Evolutionary conservation across 2,113 vertebrate species (phyloP).

Genomic region (Xyliphius kryptos): DNA sequence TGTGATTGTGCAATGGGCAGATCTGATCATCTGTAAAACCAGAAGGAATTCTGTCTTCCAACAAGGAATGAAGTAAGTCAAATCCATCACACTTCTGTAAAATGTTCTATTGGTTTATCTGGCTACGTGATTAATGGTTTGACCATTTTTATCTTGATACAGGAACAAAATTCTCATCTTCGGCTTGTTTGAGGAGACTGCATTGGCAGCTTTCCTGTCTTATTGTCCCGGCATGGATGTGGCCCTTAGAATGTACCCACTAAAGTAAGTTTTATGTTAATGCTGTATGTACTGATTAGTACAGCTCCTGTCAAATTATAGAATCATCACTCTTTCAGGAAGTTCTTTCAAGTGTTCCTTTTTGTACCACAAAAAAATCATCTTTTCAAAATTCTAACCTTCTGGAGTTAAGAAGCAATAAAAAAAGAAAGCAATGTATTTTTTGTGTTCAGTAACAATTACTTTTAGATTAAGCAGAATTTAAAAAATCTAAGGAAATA

Average conservation of each 20-base stretch:
- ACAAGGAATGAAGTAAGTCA: slow-evolving; percentile 87
- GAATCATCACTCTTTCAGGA: too few relatives aligned
- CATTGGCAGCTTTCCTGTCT: slow-evolving; percentile 72
- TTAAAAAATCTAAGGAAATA: too few relatives aligned
- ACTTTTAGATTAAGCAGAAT: too few relatives aligned
- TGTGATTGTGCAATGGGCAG: slow-evolving; percentile 89
- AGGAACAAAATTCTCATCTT: slow-evolving; percentile 78
- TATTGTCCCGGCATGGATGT: slow-evolving; percentile 76
- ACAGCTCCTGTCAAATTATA: too few relatives aligned
- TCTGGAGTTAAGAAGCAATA: too few relatives aligned
- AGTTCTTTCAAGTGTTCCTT: too few relatives aligned
- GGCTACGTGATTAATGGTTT: too few relatives aligned
- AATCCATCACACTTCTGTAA: background rate
- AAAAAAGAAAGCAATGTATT: too few relatives aligned
- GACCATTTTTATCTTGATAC: slow-evolving; percentile 12
- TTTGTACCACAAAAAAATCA: too few relatives aligned
- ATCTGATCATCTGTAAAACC: slow-evolving; percentile 92
- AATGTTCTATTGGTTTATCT: background rate
- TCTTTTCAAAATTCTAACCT: too few relatives aligned
- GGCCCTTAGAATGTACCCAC: slow-evolving; percentile 73
- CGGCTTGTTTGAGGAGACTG: slow-evolving; percentile 72
- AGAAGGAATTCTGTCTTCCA: slow-evolving; percentile 89
- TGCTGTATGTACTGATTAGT: background rate
- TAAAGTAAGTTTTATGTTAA: slow-evolving; percentile 59
- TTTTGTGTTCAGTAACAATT: too few relatives aligned